Conservation (phyloP, 2,888 invertebrate species). For the Apoda limacodes region DNA sequence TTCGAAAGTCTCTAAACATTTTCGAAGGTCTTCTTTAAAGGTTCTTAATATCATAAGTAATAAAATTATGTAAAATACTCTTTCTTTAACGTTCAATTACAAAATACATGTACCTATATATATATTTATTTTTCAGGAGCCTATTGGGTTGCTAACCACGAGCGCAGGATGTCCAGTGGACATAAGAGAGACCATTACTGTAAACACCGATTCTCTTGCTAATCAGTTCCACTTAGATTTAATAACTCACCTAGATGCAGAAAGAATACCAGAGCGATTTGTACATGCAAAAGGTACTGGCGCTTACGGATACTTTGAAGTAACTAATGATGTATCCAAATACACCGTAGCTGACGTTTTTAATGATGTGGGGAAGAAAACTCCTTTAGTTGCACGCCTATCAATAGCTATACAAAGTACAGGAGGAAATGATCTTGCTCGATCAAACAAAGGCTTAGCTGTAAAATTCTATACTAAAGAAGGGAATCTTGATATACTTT, state of each 20-base stretch:
- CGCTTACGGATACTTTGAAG: conserved; percentile 84
- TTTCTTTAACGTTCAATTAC: too few species aligned
- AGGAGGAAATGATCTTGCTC: conserved; percentile 84
- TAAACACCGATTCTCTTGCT: conserved; percentile 71
- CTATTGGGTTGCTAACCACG: conserved; percentile 73
- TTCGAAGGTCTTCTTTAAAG: too few species aligned
- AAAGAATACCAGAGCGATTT: conserved; percentile 91
- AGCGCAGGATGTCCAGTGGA: conserved; percentile 82
- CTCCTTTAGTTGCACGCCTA: conserved; percentile 79
- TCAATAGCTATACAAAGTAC: conserved; percentile 84
- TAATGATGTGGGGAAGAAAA: conserved; percentile 79
- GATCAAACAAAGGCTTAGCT: conserved; percentile 89
- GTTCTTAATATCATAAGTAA: too few species aligned
- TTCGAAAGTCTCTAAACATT: too few species aligned
- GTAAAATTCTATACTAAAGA: conserved; percentile 90
- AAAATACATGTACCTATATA: too few species aligned
- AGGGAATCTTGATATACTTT: conserved; percentile 87
- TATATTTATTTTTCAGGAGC: conserved; percentile 57
- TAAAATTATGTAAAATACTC: too few species aligned
- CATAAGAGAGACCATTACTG: conserved; percentile 75
- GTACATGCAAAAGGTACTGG: conserved; percentile 94
- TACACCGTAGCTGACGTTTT: conserved; percentile 83
- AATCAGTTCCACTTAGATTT: conserved; percentile 25
- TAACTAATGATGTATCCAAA: conserved; percentile 82
- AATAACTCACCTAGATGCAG: conserved; percentile 79